Conservation (phyloP, 1,140 invertebrate species). For the Drosophila sucinea region DNA sequence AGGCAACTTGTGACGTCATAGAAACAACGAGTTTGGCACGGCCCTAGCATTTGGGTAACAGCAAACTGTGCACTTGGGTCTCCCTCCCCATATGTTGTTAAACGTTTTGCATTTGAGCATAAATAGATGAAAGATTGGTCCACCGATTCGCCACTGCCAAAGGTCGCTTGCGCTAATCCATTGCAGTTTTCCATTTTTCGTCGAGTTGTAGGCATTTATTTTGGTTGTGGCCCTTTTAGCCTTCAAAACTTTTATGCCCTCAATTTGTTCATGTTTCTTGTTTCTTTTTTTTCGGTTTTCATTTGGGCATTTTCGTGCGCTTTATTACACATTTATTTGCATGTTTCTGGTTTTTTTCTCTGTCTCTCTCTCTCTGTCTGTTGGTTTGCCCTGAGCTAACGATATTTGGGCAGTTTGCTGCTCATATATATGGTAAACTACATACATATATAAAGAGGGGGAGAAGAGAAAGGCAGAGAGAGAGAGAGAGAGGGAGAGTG, state of each 20-base stretch:
- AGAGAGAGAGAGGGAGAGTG: not conserved
- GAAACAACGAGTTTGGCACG: too few species aligned
- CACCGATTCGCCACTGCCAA: too few species aligned
- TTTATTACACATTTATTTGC: constrained; percentile 58
- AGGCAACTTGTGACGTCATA: too few species aligned
- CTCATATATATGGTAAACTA: constrained; percentile 22
- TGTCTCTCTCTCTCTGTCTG: not conserved
- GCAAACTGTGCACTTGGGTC: too few species aligned
- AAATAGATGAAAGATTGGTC: too few species aligned
- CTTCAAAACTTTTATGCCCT: constrained; percentile 59
- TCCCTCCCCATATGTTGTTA: too few species aligned
- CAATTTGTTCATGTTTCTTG: constrained; percentile 35
- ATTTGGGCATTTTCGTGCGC: constrained; percentile 34
- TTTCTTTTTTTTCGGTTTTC: constrained; percentile 10
- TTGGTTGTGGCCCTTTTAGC: constrained; percentile 41
- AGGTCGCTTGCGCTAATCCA: too few species aligned
- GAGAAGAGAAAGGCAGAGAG: not conserved
- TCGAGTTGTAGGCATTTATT: not conserved
- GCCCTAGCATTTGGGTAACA: too few species aligned
- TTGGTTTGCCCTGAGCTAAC: constrained; percentile 24
- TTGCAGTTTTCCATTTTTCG: too few species aligned
- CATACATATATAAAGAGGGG: not conserved
- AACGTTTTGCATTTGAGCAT: too few species aligned
- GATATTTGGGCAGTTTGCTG: constrained; percentile 41
- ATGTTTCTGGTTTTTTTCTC: constrained; percentile 31